phyloP scores from a whole-genome alignment of 2,113 vertebrate genomes.

The Terrapene triunguis region DNA sequence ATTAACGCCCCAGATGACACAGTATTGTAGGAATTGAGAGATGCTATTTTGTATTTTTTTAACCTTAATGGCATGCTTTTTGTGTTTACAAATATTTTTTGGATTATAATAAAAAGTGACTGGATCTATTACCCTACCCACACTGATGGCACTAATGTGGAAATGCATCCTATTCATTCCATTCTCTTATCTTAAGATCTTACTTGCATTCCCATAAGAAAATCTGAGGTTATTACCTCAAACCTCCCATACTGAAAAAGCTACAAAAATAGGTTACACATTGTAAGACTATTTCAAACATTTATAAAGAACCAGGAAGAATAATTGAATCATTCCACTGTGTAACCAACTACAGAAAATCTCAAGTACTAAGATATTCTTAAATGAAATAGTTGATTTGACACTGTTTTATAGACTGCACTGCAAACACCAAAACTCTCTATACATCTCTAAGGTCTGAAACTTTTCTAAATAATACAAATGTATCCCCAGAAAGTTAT shows the following conservation, averaged over 20 bases:
- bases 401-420: constrained; percentile 48
- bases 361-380: constrained; percentile 48
- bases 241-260: constrained; percentile 44
- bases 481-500: constrained; percentile 79
- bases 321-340: constrained; percentile 52
- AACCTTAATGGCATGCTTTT: neutral
- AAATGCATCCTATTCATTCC: constrained; percentile 44
- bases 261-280: constrained; percentile 20
- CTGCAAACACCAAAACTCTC: constrained; percentile 54
- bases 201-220: constrained; percentile 38
- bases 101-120: constrained; percentile 23
- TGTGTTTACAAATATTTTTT: constrained; percentile 26
- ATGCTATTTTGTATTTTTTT: neutral
- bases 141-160: constrained; percentile 45
- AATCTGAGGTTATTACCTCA: constrained; percentile 37
- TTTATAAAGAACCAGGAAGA: constrained; percentile 52
- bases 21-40: constrained; percentile 1
- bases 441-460: constrained; percentile 54
- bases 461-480: constrained; percentile 82
- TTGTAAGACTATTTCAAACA: constrained; percentile 1
- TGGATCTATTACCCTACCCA: constrained; percentile 49
- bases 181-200: constrained; percentile 51
- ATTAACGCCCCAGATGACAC: constrained; percentile 11
- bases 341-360: constrained; percentile 37
- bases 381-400: constrained; percentile 50